A percentile compares a stretch with the other conserved stretches of the same genome.
These are phyloP conservation scores for Blomia tropicalis DNA, from an alignment of 2,888 invertebrate species.

Conservation along the genomic window DNA sequence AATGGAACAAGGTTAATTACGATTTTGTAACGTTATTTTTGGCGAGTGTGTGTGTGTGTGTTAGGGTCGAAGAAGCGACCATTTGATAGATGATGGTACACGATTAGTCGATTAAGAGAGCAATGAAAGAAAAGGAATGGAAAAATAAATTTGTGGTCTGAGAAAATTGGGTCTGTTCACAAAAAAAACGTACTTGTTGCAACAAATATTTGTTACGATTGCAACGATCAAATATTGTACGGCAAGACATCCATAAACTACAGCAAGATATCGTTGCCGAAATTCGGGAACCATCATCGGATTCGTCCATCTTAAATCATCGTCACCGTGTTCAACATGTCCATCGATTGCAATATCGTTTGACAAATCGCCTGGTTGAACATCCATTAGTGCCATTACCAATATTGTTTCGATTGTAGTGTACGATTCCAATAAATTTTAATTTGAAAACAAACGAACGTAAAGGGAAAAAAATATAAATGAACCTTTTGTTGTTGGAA, in stretches of 20 bases:
- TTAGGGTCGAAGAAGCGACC: background rate
- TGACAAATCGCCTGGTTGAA: background rate
- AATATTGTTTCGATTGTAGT: no score
- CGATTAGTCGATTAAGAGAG: constrained; percentile 14
- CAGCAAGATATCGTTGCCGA: background rate
- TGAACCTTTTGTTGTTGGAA: no score
- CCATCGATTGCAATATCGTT: background rate
- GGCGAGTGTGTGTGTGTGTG: no score
- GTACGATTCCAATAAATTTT: background rate
- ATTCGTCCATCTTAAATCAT: background rate
- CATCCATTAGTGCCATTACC: background rate
- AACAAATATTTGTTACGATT: background rate
- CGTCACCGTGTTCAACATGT: no score
- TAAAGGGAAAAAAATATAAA: no score
- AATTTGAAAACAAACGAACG: background rate
- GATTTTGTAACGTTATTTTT: no score
- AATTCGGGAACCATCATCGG: background rate
- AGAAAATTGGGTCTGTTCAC: no score
- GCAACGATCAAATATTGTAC: background rate
- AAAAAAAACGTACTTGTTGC: background rate
- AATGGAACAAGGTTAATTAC: background rate
- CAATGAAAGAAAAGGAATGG: background rate
- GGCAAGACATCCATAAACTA: background rate
- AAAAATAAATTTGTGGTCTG: background rate
- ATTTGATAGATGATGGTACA: background rate